Percentiles rank a stretch among this genome's conserved stretches.
Conservation (phyloP, 2,888 invertebrate genomes). For the Lapara coniferarum region DNA sequence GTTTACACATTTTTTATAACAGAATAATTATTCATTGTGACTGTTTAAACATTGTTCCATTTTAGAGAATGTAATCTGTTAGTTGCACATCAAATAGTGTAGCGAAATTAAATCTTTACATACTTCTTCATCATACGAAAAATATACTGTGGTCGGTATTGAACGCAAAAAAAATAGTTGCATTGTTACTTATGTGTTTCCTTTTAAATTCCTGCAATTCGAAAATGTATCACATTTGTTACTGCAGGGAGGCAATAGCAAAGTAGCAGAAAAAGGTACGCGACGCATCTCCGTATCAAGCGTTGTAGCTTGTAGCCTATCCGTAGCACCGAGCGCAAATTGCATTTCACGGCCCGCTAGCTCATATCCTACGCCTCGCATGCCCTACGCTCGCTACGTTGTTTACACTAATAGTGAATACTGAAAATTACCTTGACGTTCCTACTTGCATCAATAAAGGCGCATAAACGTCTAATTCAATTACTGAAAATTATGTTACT, state of each 20-base stretch:
- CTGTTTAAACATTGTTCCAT: too few species aligned
- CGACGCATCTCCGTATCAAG: background rate
- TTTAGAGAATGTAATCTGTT: too few species aligned
- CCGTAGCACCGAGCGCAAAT: constrained; percentile 57
- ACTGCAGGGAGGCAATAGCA: background rate
- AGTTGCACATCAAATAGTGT: too few species aligned
- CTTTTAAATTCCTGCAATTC: background rate
- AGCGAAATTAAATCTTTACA: too few species aligned
- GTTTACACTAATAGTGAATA: constrained; percentile 26
- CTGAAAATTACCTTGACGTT: background rate
- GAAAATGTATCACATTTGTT: background rate
- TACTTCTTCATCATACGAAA: too few species aligned
- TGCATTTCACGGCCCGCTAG: constrained; percentile 64
- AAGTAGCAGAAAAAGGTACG: background rate
- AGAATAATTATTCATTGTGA: too few species aligned
- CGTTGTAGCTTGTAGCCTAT: constrained; percentile 3
- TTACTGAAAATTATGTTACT: background rate
- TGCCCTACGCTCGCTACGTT: constrained; percentile 30
- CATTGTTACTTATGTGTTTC: too few species aligned
- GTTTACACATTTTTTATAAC: too few species aligned
- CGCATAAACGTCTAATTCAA: background rate
- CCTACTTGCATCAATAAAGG: background rate
- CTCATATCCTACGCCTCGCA: constrained; percentile 35
- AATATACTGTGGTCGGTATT: too few species aligned
- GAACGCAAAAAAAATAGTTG: too few species aligned